These are phyloP conservation scores for Tetranychus piercei DNA, from an alignment of 2,888 invertebrate genomes.

Conservation along the genomic window DNA sequence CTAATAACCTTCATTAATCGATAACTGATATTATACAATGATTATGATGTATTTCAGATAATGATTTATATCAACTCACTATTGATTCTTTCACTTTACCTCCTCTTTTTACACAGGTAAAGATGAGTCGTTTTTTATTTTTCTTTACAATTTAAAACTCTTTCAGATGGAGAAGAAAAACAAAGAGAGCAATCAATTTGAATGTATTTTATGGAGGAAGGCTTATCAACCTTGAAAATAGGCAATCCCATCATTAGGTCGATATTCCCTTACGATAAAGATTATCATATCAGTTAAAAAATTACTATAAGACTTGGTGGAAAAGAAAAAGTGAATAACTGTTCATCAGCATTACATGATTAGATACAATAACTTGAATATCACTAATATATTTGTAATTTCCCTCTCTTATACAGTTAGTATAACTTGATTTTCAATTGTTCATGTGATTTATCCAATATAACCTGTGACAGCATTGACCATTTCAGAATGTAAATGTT, in stretches of 20 bases:
- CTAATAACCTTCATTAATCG: not conserved
- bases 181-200: too few species aligned
- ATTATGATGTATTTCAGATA: not conserved
- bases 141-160: not conserved
- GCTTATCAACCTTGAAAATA: not conserved
- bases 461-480: too few species aligned
- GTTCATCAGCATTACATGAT: too few species aligned
- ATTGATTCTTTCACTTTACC: not conserved
- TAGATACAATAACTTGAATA: too few species aligned
- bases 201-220: too few species aligned
- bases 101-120: not conserved
- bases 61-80: not conserved
- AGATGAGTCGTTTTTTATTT: not conserved
- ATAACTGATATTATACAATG: not conserved
- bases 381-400: too few species aligned
- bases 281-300: not conserved
- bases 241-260: not conserved
- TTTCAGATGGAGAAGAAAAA: not conserved
- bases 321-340: not conserved
- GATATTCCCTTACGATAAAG: not conserved
- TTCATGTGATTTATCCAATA: too few species aligned
- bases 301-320: not conserved
- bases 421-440: too few species aligned
- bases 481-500: too few species aligned
- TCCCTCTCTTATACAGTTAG: too few species aligned